phyloP scores from a whole-genome alignment of 2,113 vertebrate genomes.

The cat (Felis catus) region F.catus_Fca126_mat1.0 CM031416.1:77964001-77964500 shows the following conservation, averaged over 20 bases:
- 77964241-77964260: not conserved
- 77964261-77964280: not conserved
- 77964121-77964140: not conserved
- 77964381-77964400: not conserved
- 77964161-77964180: not conserved
- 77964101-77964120: not conserved
- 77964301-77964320: not conserved
- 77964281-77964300: not conserved
- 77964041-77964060: not conserved
- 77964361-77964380: not conserved
- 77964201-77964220: not conserved
- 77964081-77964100: not conserved
- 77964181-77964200: not conserved
- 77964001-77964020: not conserved
- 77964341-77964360: not conserved
- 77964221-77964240: not conserved
- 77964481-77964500: not conserved
- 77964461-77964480: conserved; percentile 37
- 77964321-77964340: not conserved
- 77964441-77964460: not conserved
- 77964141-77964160: not conserved
- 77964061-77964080: not conserved
- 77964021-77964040: not conserved
- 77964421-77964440: not conserved
- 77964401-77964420: not conserved